phyloP scores from a whole-genome alignment of 1,140 invertebrate genomes.

The Drosophila ogumai region DNA sequence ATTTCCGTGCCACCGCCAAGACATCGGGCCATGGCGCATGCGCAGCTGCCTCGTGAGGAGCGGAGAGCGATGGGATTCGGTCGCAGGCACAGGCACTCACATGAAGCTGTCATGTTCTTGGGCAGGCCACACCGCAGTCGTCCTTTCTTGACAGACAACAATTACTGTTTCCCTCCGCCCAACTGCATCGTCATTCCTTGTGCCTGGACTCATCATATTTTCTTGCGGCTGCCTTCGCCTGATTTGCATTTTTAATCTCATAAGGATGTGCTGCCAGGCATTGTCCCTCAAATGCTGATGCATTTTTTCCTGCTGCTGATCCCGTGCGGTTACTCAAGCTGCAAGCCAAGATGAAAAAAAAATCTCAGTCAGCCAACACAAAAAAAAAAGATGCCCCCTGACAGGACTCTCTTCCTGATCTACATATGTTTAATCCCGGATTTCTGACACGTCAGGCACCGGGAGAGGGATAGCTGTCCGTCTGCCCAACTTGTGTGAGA shows the following conservation, averaged over 20 bases:
- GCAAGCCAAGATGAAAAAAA: conserved; percentile 62
- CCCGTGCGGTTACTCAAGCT: conserved; percentile 61
- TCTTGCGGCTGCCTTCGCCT: conserved; percentile 70
- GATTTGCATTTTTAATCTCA: conserved; percentile 85
- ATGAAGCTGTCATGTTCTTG: conserved; percentile 84
- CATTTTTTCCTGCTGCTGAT: conserved; percentile 37
- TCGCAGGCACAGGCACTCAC: conserved; percentile 13
- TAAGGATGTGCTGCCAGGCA: conserved; percentile 78
- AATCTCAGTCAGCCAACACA: conserved; percentile 32
- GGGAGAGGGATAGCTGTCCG: conserved; percentile 40
- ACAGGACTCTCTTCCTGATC: conserved; percentile 45
- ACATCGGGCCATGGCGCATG: conserved; percentile 48
- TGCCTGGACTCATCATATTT: conserved; percentile 66
- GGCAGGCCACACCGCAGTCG: conserved; percentile 62
- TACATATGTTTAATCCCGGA: conserved; percentile 82
- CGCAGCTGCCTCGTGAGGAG: conserved; percentile 57
- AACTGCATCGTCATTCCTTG: conserved; percentile 58
- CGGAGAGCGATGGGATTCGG: neutral
- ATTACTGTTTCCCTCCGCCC: conserved; percentile 65
- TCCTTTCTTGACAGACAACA: conserved; percentile 66
- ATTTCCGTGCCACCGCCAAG: conserved; percentile 63
- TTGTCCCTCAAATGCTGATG: conserved; percentile 62
- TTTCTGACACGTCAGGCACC: conserved; percentile 70
- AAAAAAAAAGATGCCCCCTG: conserved; percentile 41
- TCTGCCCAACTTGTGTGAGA: conserved; percentile 22